Conservation (phyloP, 2,888 invertebrate species). For the Tetramorium bicarinatum region DNA sequence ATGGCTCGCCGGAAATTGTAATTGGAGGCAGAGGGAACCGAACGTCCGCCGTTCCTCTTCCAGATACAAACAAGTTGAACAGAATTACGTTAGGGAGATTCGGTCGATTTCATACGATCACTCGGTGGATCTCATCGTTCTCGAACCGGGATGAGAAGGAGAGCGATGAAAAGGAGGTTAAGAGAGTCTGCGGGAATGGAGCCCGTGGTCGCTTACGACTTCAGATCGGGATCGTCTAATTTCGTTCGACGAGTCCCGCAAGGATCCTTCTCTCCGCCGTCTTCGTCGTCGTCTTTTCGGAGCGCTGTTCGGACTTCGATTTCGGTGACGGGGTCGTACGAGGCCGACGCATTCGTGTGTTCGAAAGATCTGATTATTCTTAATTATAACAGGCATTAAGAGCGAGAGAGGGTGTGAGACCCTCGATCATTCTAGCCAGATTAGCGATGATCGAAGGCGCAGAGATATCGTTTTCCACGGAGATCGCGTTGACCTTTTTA, state of each 20-base stretch:
- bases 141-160: slow-evolving; percentile 32
- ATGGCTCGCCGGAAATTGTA: slow-evolving; percentile 18
- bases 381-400: slow-evolving; percentile 73
- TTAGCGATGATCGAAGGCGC: slow-evolving; percentile 69
- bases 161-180: slow-evolving; percentile 61
- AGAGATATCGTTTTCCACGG: not conserved
- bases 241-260: slow-evolving; percentile 78
- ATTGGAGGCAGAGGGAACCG: slow-evolving; percentile 32
- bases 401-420: slow-evolving; percentile 57
- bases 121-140: slow-evolving; percentile 48
- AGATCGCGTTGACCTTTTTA: not conserved
- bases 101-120: slow-evolving; percentile 51
- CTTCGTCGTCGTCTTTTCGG: slow-evolving; percentile 38
- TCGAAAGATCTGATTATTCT: slow-evolving; percentile 73
- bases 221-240: slow-evolving; percentile 76
- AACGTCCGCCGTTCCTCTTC: slow-evolving; percentile 31
- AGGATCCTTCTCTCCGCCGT: slow-evolving; percentile 65
- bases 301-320: slow-evolving; percentile 44
- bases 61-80: slow-evolving; percentile 47
- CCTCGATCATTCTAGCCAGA: slow-evolving; percentile 75
- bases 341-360: slow-evolving; percentile 49
- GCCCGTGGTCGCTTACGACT: slow-evolving; percentile 59
- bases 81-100: slow-evolving; percentile 59
- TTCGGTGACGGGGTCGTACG: slow-evolving; percentile 28
- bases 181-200: slow-evolving; percentile 62